phyloP scores from a whole-genome alignment of 2,797 vertebrate genomes.

The Acridotheres tristis region DNA sequence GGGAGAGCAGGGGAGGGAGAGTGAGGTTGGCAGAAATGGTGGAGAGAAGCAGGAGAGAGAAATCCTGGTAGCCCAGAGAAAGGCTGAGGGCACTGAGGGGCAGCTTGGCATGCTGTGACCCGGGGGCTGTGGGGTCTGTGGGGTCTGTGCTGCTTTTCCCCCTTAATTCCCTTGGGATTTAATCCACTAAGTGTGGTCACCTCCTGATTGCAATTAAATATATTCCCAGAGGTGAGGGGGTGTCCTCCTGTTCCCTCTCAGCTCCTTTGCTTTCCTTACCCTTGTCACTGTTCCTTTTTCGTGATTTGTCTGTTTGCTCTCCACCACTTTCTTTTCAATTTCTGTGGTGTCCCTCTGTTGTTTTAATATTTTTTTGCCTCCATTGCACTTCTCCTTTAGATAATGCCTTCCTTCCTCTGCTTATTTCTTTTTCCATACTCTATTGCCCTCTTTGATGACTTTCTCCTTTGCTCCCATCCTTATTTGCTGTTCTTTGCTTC shows the following conservation, averaged over 20 bases:
- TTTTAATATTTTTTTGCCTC: neutral
- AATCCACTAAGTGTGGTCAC: neutral
- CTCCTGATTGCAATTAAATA: neutral
- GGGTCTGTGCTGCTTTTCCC: neutral
- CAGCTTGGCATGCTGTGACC: neutral
- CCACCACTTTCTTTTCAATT: neutral
- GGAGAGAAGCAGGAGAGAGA: neutral
- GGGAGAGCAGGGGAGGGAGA: neutral
- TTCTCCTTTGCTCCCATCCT: neutral
- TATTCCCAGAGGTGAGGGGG: neutral
- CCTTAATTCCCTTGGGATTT: neutral
- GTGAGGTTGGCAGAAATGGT: neutral
- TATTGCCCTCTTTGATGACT: slow-evolving; percentile 12
- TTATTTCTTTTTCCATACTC: slow-evolving; percentile 35
- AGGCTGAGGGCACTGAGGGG: neutral
- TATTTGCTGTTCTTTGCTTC: slow-evolving; percentile 30
- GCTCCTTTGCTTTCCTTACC: neutral
- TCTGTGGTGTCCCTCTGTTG: neutral
- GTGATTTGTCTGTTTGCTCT: neutral
- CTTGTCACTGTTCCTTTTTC: neutral
- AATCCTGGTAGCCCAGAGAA: neutral
- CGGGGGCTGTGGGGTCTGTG: neutral
- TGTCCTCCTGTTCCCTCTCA: neutral
- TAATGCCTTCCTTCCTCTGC: neutral
- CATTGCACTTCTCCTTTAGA: neutral